phyloP scores from a whole-genome alignment of 2,113 vertebrate species.

The Gyps fulvus region DNA sequence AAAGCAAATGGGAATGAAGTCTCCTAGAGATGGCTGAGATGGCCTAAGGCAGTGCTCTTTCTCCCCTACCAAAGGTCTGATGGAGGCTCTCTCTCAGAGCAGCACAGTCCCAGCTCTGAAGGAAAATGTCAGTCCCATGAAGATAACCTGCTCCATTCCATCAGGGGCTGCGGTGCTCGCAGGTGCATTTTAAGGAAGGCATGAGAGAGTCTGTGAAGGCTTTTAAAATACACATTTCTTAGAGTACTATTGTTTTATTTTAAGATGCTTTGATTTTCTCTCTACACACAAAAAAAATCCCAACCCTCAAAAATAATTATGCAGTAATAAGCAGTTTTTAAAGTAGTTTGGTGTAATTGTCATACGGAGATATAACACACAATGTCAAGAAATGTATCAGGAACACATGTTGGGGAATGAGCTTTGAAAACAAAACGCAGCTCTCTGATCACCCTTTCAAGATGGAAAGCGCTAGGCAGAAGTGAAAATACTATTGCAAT shows the following conservation, averaged over 20 bases:
- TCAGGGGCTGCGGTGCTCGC: accelerated
- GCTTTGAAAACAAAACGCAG: neutral
- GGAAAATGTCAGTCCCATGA: neutral
- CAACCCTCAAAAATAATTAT: neutral
- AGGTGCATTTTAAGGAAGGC: neutral
- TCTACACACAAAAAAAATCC: neutral
- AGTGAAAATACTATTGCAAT: neutral
- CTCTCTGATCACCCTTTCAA: neutral
- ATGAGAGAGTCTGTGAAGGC: neutral
- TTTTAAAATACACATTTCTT: neutral
- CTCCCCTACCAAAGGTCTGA: neutral
- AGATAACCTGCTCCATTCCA: neutral
- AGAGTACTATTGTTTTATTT: neutral
- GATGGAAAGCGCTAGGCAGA: neutral
- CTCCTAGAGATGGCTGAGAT: neutral
- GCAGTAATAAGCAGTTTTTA: neutral
- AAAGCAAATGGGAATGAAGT: neutral
- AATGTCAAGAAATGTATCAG: neutral
- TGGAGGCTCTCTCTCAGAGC: neutral
- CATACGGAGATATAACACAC: neutral
- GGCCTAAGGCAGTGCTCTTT: neutral
- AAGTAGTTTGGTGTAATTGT: neutral
- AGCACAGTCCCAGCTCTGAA: neutral
- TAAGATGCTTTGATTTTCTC: neutral
- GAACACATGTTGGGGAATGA: neutral